phyloP scores from a whole-genome alignment of 2,797 vertebrate species.

The Gobio occitaniae region DNA sequence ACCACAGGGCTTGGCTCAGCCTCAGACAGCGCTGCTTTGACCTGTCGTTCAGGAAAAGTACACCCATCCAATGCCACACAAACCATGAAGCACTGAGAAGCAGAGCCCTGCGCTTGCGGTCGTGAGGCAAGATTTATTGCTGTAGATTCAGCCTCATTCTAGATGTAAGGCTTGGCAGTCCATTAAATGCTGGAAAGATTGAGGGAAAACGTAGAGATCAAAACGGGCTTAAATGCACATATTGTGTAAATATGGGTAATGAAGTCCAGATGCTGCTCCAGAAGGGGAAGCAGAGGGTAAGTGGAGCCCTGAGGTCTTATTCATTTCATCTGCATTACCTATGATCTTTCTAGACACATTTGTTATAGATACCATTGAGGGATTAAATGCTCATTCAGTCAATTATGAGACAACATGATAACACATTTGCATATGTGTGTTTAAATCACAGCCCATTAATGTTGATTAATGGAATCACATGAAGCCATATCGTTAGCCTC shows the following conservation, averaged over 20 bases:
- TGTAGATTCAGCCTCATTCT: constrained; percentile 49
- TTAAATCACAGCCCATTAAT: not conserved
- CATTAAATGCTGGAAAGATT: constrained; percentile 61
- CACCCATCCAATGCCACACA: constrained; percentile 31
- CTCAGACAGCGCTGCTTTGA: constrained; percentile 41
- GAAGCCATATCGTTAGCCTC: too few species aligned
- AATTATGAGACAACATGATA: not conserved
- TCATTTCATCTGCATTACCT: constrained; percentile 32
- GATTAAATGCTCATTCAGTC: not conserved
- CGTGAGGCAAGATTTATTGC: constrained; percentile 54
- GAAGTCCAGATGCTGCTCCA: constrained; percentile 62
- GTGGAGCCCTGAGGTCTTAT: constrained; percentile 52
- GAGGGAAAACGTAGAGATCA: constrained; percentile 59
- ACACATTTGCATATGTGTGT: not conserved
- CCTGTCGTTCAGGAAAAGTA: constrained; percentile 52
- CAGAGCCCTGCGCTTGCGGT: constrained; percentile 41
- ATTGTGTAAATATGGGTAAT: constrained; percentile 62
- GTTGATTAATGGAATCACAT: not conserved
- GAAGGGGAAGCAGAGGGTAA: constrained; percentile 5
- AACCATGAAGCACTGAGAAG: constrained; percentile 21
- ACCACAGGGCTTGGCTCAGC: constrained; percentile 44
- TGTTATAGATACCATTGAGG: not conserved
- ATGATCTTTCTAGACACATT: not conserved
- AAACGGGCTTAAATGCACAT: constrained; percentile 61
- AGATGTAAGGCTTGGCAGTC: constrained; percentile 64